These are phyloP conservation scores for Glaucopsyche alexis DNA, from an alignment of 2,888 invertebrate species.

Conservation along the genomic window DNA sequence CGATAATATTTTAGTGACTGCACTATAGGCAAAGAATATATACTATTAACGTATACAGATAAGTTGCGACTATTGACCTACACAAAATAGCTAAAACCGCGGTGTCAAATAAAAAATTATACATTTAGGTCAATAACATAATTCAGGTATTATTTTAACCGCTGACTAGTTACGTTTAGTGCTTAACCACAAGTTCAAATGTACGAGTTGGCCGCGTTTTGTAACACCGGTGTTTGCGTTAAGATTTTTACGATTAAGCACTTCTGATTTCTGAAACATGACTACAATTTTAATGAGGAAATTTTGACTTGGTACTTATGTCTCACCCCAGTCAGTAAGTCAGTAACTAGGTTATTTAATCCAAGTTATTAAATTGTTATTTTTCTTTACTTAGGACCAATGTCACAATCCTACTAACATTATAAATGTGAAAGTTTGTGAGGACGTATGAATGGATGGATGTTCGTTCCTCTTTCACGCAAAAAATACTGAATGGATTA, in stretches of 20 bases:
- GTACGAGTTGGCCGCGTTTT: conserved; percentile 18
- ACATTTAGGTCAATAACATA: conserved; percentile 45
- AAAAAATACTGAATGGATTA: too few species aligned
- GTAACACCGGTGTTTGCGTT: conserved; percentile 25
- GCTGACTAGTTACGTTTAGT: conserved; percentile 44
- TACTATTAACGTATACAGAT: too few species aligned
- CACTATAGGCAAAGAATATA: too few species aligned
- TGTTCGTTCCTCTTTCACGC: too few species aligned
- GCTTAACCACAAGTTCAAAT: conserved; percentile 30
- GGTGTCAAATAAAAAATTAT: conserved; percentile 8
- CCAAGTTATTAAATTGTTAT: too few species aligned
- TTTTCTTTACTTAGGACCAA: too few species aligned
- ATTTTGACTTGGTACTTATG: not conserved
- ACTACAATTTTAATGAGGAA: not conserved
- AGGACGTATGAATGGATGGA: too few species aligned
- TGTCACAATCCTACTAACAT: too few species aligned
- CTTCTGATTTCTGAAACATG: not conserved
- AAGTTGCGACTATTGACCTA: too few species aligned
- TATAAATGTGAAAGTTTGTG: too few species aligned
- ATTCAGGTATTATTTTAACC: conserved; percentile 50
- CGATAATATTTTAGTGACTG: too few species aligned
- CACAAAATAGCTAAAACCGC: not conserved
- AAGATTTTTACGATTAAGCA: conserved; percentile 18
- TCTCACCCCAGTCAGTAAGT: not conserved
- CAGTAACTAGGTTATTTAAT: too few species aligned